phyloP scores from a whole-genome alignment of 2,797 vertebrate genomes.

The Alcedo atthis region DNA sequence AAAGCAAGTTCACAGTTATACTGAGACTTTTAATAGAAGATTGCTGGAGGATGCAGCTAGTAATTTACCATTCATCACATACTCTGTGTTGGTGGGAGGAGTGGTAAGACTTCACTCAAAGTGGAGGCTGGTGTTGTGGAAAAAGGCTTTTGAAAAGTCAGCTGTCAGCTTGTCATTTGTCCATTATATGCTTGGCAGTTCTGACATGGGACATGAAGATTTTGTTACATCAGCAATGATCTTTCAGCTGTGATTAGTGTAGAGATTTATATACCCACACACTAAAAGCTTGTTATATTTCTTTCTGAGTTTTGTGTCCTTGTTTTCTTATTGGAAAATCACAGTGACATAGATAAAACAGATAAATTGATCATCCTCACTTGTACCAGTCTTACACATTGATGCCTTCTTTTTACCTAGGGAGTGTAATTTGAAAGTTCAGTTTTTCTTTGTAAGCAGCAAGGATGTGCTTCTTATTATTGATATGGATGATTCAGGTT shows the following conservation, averaged over 20 bases:
- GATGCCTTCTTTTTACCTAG: neutral
- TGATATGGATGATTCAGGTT: neutral
- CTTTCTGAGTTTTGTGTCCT: neutral
- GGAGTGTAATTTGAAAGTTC: neutral
- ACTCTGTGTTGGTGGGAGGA: slow-evolving; percentile 28
- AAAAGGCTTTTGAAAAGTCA: neutral
- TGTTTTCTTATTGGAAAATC: neutral
- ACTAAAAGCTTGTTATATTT: neutral
- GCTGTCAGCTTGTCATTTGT: slow-evolving; percentile 2
- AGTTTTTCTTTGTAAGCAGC: neutral
- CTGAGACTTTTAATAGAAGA: slow-evolving; percentile 5
- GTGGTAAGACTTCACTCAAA: slow-evolving; percentile 28
- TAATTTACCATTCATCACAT: neutral
- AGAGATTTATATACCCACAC: neutral
- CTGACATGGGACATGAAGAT: neutral
- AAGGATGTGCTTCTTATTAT: neutral
- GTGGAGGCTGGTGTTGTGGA: neutral
- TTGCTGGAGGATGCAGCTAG: neutral
- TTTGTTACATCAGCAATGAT: neutral
- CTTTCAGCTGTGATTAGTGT: neutral
- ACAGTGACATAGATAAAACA: neutral
- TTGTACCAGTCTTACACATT: neutral
- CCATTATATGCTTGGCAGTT: neutral
- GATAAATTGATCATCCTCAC: neutral
- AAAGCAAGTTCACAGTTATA: neutral